Base-by-base conservation (phyloP, 2,888 invertebrate species). In the Caenorhabditis macrosperma region DNA sequence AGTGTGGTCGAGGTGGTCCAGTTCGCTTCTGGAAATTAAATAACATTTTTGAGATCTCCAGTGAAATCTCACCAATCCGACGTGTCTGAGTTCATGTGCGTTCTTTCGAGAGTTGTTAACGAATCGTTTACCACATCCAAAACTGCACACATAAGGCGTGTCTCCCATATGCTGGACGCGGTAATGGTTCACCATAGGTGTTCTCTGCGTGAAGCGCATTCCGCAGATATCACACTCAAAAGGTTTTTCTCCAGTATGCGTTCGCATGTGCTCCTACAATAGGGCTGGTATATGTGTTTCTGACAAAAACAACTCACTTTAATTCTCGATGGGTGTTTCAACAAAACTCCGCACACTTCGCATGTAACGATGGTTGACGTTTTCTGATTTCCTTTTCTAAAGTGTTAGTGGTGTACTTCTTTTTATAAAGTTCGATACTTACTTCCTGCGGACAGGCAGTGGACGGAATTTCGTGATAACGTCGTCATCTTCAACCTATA, bases 181-280 rank as follows among this genome's bases (percentile, higher is more conserved):
- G 50, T 35, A 78, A 44, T 75, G 77, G 38, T 81, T 72, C 0
- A 81, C 61, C 80, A 82, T 75, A 0, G 88, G 87, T 1, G 85
- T 84, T 38, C 72, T 68, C 61, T 87, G 88, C 20, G 82, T 77
- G 78, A 87, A 88, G 12, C 74, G 22, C 50, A 60, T 46, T 6
- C 85, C 85, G 63, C 88, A 88, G n/a, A 84, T 54, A 26, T 79
- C 74, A 71, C 88, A 88, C 15, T 35, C 52, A 61, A 82, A 87
- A 2, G 88, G 88, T 20, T 81, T 81, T 67, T 88, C 88, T 9
- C 88, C 87, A 10, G 88, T 87, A 67, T 88, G 88, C 20, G 86
- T 88, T 52, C 87, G 59, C 85, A 87, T 85, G 63, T 88, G 88
- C 7, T 86, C 88, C 79, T 85, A 44, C 20, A 12, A 38, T 33